Evolutionary conservation across 2,888 invertebrate species (phyloP), one percentile per base, ranked within the genome.

Genomic region (Andrena minutula): DNA sequence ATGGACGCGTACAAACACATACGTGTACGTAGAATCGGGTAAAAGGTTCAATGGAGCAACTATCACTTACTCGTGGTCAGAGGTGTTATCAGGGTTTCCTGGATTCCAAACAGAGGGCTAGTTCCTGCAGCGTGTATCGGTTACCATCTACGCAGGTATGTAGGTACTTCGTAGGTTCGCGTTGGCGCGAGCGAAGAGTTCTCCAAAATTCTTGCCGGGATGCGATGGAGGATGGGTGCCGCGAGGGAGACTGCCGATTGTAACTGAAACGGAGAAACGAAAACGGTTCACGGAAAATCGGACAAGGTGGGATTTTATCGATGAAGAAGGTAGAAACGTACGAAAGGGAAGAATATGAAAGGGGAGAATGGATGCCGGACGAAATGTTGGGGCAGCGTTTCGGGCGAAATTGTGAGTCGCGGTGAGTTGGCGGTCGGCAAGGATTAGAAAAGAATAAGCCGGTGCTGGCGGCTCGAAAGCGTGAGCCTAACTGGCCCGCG

Each of bases 381-480:
- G 23, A 23, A 3, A 7, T 23, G 56, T 56, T 12, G 20, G 23
- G 23, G 23, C 2, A 26, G 23, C 23, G 26, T n/a, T 0, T 2
- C 4, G 47, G 66, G 4, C 0, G 1, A n/a, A 64, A 26, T 64
- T 73, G 12, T 1, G 35, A 69, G 16, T 35, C 26, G 35, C 35
- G 63, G 16, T 12, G 41, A 12, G 51, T 16, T 69, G 49, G 12
- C 58, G 76, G 58, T 71, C 56, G 23, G 16, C n/a, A 73, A 72
- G 53, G 74, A 77, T 75, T 65, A 58, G 68, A 66, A 80, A 73
- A 79, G 74, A 80, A 75, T 73, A 74, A 66, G 49, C 64, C 79
- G 84, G 80, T 93, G 92, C 89, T 92, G 89, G 89, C 92, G 83
- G 91, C 90, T 92, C 90, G 92, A 91, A 92, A 92, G 93, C 93